Evolutionary conservation across 2,113 vertebrate genomes (phyloP).

Genomic region (Patagioenas fasciata): DNA sequence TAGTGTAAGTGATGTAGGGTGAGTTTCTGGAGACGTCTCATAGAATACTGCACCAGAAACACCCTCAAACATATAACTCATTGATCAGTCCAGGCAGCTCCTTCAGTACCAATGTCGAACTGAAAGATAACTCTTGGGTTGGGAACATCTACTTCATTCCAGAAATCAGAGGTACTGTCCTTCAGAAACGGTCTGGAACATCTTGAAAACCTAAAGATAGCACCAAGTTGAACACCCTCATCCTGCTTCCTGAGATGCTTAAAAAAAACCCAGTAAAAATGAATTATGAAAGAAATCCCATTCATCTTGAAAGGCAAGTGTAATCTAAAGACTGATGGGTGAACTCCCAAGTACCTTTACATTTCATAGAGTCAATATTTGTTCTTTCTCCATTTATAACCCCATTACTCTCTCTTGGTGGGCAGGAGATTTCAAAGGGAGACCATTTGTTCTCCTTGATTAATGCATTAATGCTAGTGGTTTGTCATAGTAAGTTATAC

Average conservation of each 20-base stretch:
- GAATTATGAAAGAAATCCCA: constrained; percentile 5
- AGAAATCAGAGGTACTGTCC: background rate
- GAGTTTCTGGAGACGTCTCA: background rate
- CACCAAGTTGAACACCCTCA: background rate
- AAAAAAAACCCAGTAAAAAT: background rate
- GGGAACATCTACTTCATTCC: background rate
- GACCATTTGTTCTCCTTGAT: constrained; percentile 34
- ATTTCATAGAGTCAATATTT: constrained; percentile 68
- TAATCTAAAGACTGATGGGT: constrained; percentile 34
- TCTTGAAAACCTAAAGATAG: background rate
- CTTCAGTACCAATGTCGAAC: background rate
- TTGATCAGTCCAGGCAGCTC: background rate
- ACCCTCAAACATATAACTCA: background rate
- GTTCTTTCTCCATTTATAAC: constrained; percentile 54
- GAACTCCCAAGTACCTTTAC: constrained; percentile 55
- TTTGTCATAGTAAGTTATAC: constrained; percentile 36
- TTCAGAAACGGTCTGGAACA: background rate
- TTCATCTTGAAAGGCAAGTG: constrained; percentile 24
- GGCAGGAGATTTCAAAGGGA: constrained; percentile 36
- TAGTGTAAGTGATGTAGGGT: background rate
- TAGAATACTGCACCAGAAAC: background rate
- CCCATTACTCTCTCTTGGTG: constrained; percentile 49
- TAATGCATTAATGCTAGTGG: constrained; percentile 20
- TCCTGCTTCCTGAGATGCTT: background rate
- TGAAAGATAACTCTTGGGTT: background rate